phyloP scores from a whole-genome alignment of 2,888 invertebrate species.

The Euzophera pinguis region DNA sequence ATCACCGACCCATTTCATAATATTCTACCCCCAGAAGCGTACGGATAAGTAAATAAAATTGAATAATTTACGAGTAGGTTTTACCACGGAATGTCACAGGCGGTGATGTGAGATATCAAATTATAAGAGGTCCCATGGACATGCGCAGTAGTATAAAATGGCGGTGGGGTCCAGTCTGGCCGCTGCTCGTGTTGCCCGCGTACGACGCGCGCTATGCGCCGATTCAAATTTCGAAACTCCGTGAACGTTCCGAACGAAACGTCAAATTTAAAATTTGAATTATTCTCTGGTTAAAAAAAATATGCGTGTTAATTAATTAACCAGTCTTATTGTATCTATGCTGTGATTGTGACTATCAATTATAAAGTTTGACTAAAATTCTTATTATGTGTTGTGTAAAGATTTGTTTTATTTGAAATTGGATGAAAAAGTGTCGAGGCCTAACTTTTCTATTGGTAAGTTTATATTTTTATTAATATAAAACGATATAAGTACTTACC shows the following conservation, averaged over 20 bases:
- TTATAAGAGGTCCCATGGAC: conserved; percentile 68
- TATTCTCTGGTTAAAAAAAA: not conserved
- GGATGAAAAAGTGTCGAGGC: conserved; percentile 33
- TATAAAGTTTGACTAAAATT: conserved; percentile 32
- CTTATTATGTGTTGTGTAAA: conserved; percentile 36
- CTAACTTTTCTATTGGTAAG: conserved; percentile 32
- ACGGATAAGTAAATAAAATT: conserved; percentile 67
- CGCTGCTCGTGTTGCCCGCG: conserved; percentile 49
- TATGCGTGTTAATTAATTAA: not conserved
- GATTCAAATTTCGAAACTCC: conserved; percentile 47
- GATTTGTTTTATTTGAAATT: conserved; percentile 24
- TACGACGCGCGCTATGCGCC: conserved; percentile 52
- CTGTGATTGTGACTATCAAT: conserved; percentile 33
- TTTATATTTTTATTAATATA: no score
- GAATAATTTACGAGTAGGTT: conserved; percentile 72
- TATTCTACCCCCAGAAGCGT: conserved; percentile 43
- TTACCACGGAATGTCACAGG: conserved; percentile 71
- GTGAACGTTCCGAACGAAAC: conserved; percentile 37
- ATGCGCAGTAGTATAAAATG: conserved; percentile 49
- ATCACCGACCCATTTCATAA: conserved; percentile 42
- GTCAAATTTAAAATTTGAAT: conserved; percentile 15
- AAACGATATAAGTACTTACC: no score
- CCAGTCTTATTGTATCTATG: conserved; percentile 19
- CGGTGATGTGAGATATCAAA: conserved; percentile 74
- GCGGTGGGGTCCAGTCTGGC: conserved; percentile 61